Base-by-base conservation (phyloP, 2,797 vertebrate species). In the Simalia tracyae region DNA sequence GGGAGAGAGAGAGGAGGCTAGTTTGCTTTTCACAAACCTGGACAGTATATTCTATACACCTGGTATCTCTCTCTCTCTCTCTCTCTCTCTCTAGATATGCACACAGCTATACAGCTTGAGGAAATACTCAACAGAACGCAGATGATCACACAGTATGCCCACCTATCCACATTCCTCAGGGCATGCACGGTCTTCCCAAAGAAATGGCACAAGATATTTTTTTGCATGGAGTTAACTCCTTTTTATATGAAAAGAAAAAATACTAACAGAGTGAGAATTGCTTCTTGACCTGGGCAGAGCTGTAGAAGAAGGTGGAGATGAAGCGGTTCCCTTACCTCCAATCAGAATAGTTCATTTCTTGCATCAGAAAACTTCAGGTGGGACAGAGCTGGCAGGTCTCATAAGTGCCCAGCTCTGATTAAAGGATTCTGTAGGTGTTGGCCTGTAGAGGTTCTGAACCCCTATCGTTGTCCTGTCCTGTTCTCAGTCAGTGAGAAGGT, bases 391-490 rank as follows among this genome's bases (percentile, higher is more conserved):
- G 42, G 3, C 42, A 19, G 81, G 56, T 42, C 6, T 1, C 24
- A 7, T 1, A 1, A 15, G 54, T 42, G 6, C 5, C 59, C 28
- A 64, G 84, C 28, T 61, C 9, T 87, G 81, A 22, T 28, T 22
- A 72, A 76, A 89, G 72, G n/a, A 1, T 42, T 42, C 42, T 3
- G 42, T 17, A 11, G 17, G 14, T 0, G 54, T 72, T 81, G 36
- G 24, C 86, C 5, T 8, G 59, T 15, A 50, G 91, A 84, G 26
- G 15, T 1, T 2, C 64, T 61, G 17, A 9, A 28, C 4, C 2
- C 2, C 5, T 46, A 11, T 12, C 3, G 6, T 1, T 11, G 1
- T 11, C 42, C 1, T 5, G 0, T 2, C 0, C n/a, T 5, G 19
- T 91, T 86, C 57, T 64, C 50, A 26, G 86, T 28, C 24, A 0